Conservation (phyloP, 2,113 vertebrate genomes). For the Jaculus jaculus region DNA sequence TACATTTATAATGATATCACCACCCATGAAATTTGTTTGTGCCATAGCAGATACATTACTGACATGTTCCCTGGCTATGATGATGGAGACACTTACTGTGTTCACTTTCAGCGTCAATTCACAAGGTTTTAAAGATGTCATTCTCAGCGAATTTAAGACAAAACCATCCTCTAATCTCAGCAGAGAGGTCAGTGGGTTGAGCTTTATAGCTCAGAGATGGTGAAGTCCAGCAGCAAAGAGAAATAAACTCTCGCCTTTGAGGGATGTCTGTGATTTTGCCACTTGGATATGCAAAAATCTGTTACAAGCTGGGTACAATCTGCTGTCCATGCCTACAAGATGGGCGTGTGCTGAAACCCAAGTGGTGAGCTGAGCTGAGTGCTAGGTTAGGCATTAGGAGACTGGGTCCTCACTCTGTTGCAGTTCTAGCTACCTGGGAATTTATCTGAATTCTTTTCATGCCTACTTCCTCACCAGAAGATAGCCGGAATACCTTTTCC, state of each 20-base stretch:
- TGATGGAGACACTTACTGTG: slow-evolving; percentile 17
- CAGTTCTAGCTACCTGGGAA: not conserved
- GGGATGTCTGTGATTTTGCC: slow-evolving; percentile 44
- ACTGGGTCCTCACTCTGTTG: not conserved
- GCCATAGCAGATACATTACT: not conserved
- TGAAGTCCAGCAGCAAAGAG: slow-evolving; percentile 3
- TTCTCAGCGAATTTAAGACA: not conserved
- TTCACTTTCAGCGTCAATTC: slow-evolving; percentile 40
- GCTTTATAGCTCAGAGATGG: slow-evolving; percentile 41
- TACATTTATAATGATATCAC: slow-evolving; percentile 21
- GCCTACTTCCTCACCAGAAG: not conserved
- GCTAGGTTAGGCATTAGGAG: not conserved
- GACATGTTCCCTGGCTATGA: not conserved
- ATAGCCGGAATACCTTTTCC: not conserved
- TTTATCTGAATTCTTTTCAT: not conserved
- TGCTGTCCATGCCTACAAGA: not conserved
- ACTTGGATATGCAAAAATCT: slow-evolving; percentile 53
- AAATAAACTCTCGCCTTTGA: slow-evolving; percentile 36
- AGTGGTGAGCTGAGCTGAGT: not conserved
- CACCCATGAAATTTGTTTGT: not conserved
- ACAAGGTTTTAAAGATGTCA: slow-evolving; percentile 47
- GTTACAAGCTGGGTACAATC: slow-evolving; percentile 45
- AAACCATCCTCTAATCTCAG: slow-evolving; percentile 32
- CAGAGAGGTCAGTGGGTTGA: slow-evolving; percentile 39
- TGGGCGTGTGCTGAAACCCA: not conserved